Evolutionary conservation across 2,113 vertebrate species (phyloP), one percentile per base, ranked within the genome.

Genomic region (Zosterops borbonicus): DNA sequence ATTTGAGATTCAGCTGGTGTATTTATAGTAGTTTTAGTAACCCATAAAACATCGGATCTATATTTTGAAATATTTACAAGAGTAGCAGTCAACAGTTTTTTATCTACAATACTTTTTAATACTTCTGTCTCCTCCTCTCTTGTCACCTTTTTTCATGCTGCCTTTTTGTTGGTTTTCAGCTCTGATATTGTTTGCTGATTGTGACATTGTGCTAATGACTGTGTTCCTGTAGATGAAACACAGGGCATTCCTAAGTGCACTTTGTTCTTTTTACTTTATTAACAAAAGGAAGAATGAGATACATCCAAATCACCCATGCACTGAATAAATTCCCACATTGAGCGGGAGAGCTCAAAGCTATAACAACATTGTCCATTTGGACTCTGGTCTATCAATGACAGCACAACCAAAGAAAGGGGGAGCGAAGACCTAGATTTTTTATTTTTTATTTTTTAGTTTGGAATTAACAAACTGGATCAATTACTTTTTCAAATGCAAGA

Each of bases 11-110:
- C 83, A 81, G 92, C 89, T 70, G 76, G 90, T 96, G 84, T 97
- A 97, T 96, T 96, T 97, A 97, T 95, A 95, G 89, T 91, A 79
- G 84, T 90, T 97, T 96, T 97, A 97, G 93, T 94, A 94, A 97
- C 93, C 79, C 75, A 90, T 82, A 81, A 73, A 94, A 55, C 71
- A 74, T 11, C 33, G 31, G 76, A 92, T 83, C 89, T 91, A 31
- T 79, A 95, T 92, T 87, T 87, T 93, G 83, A 92, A 92, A 86
- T 83, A 88, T 88, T 82, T 73, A 79, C 93, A 95, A 90, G 88
- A 89, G 69, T 59, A 90, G 78, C 90, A 91, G 87, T 95, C 95
- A 96, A 94, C 90, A 88, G 93, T 56, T 70, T 49, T 86, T 94
- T 82, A 59, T 91, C 58, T 92, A 44, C 46, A 70, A 37, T 74